Evolutionary conservation across 2,888 invertebrate species (phyloP), one percentile per base, ranked within the genome.

Genomic region (Luperina testacea): DNA sequence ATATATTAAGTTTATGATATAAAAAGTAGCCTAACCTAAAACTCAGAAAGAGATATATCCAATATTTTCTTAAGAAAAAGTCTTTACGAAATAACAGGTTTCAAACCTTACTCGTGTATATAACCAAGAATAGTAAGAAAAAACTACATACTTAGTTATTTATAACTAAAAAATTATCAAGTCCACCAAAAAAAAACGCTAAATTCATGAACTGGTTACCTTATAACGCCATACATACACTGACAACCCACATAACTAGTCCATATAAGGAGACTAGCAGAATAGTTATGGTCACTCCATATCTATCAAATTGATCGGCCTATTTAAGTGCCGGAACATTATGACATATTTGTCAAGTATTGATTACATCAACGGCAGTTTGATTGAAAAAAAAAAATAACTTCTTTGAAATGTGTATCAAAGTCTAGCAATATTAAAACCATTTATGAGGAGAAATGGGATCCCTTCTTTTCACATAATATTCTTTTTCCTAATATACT

Each of bases 271-370:
- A 57, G 1, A 4, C 24, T 20, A n/a, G 38, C 15, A n/a, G 17
- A 20, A 63, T 65, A 64, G 9, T 61, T 70, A 45, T 70, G 51
- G 13, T 7, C 27, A 45, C 20, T 59, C 87, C 87, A 78, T 86
- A 85, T 84, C 57, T 15, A 80, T 57, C 27, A 71, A 72, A 77
- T 68, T 70, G 74, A 67, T 68, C 79, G 69, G 72, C 75, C 69
- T 78, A 78, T 82, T 75, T 45, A 61, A 24, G n/a, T 81, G 82
- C 82, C 84, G 85, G 83, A 85, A 85, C 65, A 32, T 64, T 42
- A 53, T 24, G 63, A 67, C 75, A 75, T 78, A 75, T 71, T 75
- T 59, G 75, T 78, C 81, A 78, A 72, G 61, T 45, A 65, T 73
- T 79, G 32, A 82, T 71, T 59, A 75, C 20, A 59, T 38, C 13